Conservation (phyloP, 1,140 invertebrate species). For the Octopus bimaculoides region DNA sequence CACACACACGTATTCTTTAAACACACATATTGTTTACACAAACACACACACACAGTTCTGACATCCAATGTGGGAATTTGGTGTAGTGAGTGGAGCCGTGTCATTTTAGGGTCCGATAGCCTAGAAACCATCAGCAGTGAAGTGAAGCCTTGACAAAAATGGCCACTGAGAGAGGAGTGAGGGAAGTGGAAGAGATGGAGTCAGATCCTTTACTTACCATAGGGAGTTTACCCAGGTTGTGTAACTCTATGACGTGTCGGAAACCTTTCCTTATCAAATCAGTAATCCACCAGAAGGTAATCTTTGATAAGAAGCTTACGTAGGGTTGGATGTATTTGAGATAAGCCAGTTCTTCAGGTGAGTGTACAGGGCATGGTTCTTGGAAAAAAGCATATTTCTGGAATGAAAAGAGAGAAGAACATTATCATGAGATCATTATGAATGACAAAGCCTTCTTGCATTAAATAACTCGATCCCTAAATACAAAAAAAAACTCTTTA, state of each 20-base stretch:
- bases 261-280: constrained; percentile 69
- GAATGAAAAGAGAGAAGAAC: constrained; percentile 23
- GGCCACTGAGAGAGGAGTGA: not conserved
- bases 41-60: no score
- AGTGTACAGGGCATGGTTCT: constrained; percentile 33
- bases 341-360: constrained; percentile 37
- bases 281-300: constrained; percentile 77
- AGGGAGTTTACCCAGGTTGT: constrained; percentile 71
- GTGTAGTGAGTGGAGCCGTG: no score
- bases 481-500: no score
- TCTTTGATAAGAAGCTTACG: constrained; percentile 69
- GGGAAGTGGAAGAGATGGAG: not conserved
- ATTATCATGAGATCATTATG: not conserved
- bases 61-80: no score
- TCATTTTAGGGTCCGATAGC: no score
- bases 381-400: constrained; percentile 50
- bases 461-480: no score
- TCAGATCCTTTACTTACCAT: constrained; percentile 51
- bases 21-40: no score
- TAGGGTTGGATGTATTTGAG: constrained; percentile 61
- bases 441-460: not conserved
- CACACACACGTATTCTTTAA: no score
- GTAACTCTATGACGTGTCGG: constrained; percentile 65
- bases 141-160: no score
- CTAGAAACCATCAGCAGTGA: no score